Base-by-base conservation (phyloP, 1,140 invertebrate species). In the Drosophila lini region DNA sequence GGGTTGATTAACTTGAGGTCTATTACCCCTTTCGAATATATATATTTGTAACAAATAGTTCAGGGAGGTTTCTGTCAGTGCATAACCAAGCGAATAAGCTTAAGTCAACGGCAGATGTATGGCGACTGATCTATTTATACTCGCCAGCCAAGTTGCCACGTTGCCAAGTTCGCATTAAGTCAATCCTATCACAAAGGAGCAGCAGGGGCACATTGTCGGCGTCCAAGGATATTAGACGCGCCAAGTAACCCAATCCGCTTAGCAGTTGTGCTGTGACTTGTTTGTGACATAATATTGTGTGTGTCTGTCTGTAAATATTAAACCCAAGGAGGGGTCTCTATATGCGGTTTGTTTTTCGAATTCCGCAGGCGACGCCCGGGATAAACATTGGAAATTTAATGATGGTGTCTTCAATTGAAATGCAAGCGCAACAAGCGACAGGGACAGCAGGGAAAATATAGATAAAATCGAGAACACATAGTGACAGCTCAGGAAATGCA, bases 341-440 rank as follows among this genome's bases (percentile, higher is more conserved):
- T 31, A 60, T 60, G 36, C n/a, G 50, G 74, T 73, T 48, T 52
- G 52, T 40, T 40, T 75, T 75, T 59, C 45, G 61, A 67, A 74
- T 74, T 74, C 57, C 69, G 36, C 25, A n/a, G 3, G 56, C 56
- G 38, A 19, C 41, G 36, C 16, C 13, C 32, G 22, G 45, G 62
- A 68, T 55, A 65, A 69, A 59, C 44, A 57, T 41, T 76, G 76
- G 44, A 83, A 79, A 70, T 82, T 80, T 83, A 83, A 83, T 84
- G 80, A 76, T 76, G 70, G 40, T 58, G 40, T 44, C 52, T 16
- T 16, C 63, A 78, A 48, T 67, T 40, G 57, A 67, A 81, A 59
- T 70, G 57, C 25, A 60, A 74, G 38, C 31, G 61, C 64, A 42
- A 68, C 64, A 65, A 68, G 64, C 62, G 36, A 28, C 64, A 11